phyloP scores from a whole-genome alignment of 35 echinoderm and acorn worm species.

The Apostichopus californicus region DNA sequence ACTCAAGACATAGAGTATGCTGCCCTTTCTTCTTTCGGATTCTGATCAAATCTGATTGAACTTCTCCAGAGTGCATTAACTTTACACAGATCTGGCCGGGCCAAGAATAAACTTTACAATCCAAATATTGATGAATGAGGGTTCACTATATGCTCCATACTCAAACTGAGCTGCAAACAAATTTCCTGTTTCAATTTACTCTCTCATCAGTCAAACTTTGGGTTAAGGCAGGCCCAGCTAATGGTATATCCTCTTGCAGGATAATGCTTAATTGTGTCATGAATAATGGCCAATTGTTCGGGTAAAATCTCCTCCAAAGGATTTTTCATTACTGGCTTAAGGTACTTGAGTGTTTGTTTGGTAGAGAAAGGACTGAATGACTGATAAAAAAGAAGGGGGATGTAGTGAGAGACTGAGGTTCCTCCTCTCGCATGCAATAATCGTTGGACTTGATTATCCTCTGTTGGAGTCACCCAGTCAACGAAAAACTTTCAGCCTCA shows the following conservation, averaged over 20 bases:
- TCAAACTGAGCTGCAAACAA: background rate
- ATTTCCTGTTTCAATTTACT: background rate
- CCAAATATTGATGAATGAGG: background rate
- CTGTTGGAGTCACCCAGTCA: too few relatives aligned
- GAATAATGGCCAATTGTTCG: background rate
- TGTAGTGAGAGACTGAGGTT: too few relatives aligned
- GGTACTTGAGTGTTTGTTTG: background rate
- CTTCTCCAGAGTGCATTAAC: slow-evolving; percentile 4
- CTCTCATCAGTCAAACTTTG: background rate
- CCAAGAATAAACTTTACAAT: background rate
- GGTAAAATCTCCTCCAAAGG: background rate
- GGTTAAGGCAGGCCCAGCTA: background rate
- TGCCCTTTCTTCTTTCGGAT: too few relatives aligned
- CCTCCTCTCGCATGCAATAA: too few relatives aligned
- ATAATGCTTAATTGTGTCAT: background rate
- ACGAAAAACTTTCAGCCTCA: too few relatives aligned
- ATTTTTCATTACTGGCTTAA: background rate
- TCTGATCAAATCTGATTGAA: background rate
- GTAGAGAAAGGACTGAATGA: background rate
- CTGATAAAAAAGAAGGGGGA: background rate
- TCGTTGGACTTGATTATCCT: too few relatives aligned
- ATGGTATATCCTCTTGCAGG: background rate
- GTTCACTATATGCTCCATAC: background rate
- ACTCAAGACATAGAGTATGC: too few relatives aligned
- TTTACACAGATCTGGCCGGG: background rate